A percentile compares a stretch with the other conserved stretches of the same genome.
phyloP scores from a whole-genome alignment of 2,797 vertebrate genomes.

The Selene dorsalis region DNA sequence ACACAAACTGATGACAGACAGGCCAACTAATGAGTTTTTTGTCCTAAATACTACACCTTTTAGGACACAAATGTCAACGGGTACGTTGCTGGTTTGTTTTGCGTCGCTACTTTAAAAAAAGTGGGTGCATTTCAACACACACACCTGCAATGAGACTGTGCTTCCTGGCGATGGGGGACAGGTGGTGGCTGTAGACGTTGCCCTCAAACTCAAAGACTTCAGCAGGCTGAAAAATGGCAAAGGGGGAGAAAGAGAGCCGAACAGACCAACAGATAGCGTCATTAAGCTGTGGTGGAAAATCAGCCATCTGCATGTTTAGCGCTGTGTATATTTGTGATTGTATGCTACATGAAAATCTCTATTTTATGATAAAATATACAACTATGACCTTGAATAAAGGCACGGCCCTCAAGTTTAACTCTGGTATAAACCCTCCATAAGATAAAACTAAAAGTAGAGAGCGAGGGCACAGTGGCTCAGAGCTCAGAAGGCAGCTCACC shows the following conservation, averaged over 20 bases:
- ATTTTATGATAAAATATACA: conserved; percentile 26
- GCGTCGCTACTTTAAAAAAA: not conserved
- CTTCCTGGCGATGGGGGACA: conserved; percentile 93
- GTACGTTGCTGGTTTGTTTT: not conserved
- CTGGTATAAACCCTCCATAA: conserved; percentile 1
- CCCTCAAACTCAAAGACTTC: conserved; percentile 94
- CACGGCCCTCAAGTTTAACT: conserved; percentile 7
- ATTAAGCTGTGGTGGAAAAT: not conserved
- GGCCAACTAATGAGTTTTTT: conserved; percentile 12
- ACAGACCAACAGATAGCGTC: not conserved
- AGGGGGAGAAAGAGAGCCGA: not conserved
- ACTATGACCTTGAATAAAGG: conserved; percentile 3
- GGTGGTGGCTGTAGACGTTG: conserved; percentile 95
- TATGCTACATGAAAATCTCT: not conserved
- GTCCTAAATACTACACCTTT: conserved; percentile 6
- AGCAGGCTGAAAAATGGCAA: conserved; percentile 83
- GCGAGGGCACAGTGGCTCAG: conserved; percentile 39
- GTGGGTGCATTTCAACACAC: conserved; percentile 28
- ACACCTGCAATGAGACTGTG: conserved; percentile 96
- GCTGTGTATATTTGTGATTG: conserved; percentile 6
- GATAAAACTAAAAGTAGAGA: conserved; percentile 31
- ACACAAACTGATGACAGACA: conserved; percentile 11
- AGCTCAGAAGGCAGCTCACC: conserved; percentile 47
- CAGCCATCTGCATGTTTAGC: not conserved
- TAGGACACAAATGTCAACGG: not conserved